Evolutionary conservation across 2,888 invertebrate genomes (phyloP).

Genomic region (Microctonus brassicae): DNA sequence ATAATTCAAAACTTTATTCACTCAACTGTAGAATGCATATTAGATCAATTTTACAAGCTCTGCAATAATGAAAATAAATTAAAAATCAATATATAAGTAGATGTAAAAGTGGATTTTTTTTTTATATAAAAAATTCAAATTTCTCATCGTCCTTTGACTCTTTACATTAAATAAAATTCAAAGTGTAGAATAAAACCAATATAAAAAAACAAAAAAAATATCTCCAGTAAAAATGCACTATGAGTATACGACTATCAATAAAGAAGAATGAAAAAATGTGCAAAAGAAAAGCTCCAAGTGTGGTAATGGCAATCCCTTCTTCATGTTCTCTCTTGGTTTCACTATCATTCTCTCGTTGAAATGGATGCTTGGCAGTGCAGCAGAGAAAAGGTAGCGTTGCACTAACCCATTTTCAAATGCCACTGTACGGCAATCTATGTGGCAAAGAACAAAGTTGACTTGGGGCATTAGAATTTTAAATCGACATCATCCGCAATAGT

Average conservation of each 20-base stretch:
- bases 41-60: not conserved
- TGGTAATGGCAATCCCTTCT: slow-evolving; percentile 22
- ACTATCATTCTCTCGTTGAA: slow-evolving; percentile 11
- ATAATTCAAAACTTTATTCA: not conserved
- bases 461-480: slow-evolving; percentile 63
- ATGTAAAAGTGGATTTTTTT: not conserved
- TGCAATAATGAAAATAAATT: not conserved
- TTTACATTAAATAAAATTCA: too few species aligned
- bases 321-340: not conserved
- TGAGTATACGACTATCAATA: slow-evolving; percentile 12
- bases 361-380: slow-evolving; percentile 23
- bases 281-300: slow-evolving; percentile 10
- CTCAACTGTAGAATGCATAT: not conserved
- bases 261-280: slow-evolving; percentile 27
- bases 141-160: too few species aligned
- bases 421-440: slow-evolving; percentile 45
- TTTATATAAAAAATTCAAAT: too few species aligned
- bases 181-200: not conserved
- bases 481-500: slow-evolving; percentile 51
- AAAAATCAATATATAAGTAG: not conserved
- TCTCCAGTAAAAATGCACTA: not conserved
- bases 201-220: not conserved
- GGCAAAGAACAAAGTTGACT: slow-evolving; percentile 47
- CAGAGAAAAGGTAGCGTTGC: slow-evolving; percentile 35
- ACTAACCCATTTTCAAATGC: slow-evolving; percentile 53